phyloP scores from a whole-genome alignment of 2,888 invertebrate species.

The Hirtodrosophila duncani region DNA sequence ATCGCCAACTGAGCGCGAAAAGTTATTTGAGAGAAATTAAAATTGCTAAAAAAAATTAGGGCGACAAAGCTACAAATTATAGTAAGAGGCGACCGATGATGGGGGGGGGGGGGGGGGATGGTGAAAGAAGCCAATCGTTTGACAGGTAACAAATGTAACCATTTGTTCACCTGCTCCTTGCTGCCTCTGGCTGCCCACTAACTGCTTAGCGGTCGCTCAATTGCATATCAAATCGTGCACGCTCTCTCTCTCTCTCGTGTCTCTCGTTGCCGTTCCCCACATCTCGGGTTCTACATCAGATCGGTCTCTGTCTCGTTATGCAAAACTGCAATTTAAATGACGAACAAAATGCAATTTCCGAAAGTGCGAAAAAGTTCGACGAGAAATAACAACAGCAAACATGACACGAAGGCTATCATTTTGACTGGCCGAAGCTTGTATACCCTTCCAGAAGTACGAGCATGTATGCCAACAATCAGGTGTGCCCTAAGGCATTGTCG shows the following conservation, averaged over 20 bases:
- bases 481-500: too few species aligned
- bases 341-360: slow-evolving; percentile 43
- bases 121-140: too few species aligned
- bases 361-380: slow-evolving; percentile 63
- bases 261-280: background rate
- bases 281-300: background rate
- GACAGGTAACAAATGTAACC: too few species aligned
- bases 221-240: too few species aligned
- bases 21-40: background rate
- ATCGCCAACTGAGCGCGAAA: background rate
- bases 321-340: slow-evolving; percentile 34
- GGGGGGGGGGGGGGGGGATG: slow-evolving; percentile 13
- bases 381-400: too few species aligned
- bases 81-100: slow-evolving; percentile 1
- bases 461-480: too few species aligned
- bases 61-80: background rate
- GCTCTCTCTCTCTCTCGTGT: slow-evolving; percentile 1
- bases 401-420: too few species aligned
- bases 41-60: background rate
- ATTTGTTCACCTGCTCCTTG: too few species aligned
- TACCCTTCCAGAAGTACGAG: too few species aligned
- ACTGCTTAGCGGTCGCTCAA: too few species aligned
- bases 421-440: too few species aligned
- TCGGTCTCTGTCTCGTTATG: slow-evolving; percentile 43
- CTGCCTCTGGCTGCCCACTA: too few species aligned